Percentiles rank a stretch among this genome's conserved stretches.
Conservation (phyloP, 2,888 invertebrate species). For the Stenurella melanura region DNA sequence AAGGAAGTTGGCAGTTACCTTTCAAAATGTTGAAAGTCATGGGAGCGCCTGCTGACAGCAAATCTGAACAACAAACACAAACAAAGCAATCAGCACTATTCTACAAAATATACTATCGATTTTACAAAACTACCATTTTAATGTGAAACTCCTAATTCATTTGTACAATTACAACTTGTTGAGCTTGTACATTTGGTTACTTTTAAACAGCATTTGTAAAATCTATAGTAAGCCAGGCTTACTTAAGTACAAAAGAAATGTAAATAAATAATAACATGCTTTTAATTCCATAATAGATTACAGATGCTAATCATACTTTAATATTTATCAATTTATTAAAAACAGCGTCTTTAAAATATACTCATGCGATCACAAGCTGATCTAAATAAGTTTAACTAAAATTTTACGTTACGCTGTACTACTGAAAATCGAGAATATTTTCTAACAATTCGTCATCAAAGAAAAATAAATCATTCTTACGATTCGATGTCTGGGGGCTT, state of each 20-base stretch:
- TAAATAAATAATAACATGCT: conserved; percentile 56
- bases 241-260: conserved; percentile 53
- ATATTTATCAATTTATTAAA: conserved; percentile 48
- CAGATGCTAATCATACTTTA: conserved; percentile 53
- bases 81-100: conserved; percentile 75
- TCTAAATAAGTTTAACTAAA: conserved; percentile 56
- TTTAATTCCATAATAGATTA: conserved; percentile 54
- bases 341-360: conserved; percentile 59
- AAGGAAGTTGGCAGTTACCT: conserved; percentile 79
- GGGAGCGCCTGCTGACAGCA: conserved; percentile 87
- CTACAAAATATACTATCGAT: conserved; percentile 63
- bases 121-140: conserved; percentile 34
- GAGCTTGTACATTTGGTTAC: not conserved
- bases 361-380: conserved; percentile 67
- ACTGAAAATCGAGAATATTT: conserved; percentile 42
- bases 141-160: not conserved
- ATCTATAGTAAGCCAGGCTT: conserved; percentile 54
- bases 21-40: conserved; percentile 91
- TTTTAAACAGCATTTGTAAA: conserved; percentile 38
- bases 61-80: conserved; percentile 86
- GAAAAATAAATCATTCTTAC: conserved; percentile 74
- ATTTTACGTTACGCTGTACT: conserved; percentile 51
- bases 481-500: conserved; percentile 81
- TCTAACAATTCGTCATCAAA: conserved; percentile 37
- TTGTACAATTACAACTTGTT: not conserved